Evolutionary conservation across 2,113 vertebrate genomes (phyloP), one percentile per base, ranked within the genome.

Genomic region (Lagopus muta): DNA sequence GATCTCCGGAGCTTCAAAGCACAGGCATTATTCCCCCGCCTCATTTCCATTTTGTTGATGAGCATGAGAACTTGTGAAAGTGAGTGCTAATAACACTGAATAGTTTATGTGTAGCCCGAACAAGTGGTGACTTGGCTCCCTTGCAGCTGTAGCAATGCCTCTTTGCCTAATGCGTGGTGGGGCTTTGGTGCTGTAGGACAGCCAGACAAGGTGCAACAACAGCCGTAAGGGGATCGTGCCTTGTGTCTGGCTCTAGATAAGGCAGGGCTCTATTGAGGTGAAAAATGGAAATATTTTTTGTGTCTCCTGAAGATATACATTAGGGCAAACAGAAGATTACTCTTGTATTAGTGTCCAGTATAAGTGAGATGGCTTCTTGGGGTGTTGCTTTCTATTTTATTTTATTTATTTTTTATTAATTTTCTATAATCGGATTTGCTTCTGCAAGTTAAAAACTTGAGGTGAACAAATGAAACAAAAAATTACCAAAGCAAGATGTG

Each of bases 31-130:
- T 80, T 87, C 62, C 73, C 27, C 24, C 38, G 45, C 62, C 54
- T 90, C n/a, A 87, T 95, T 96, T 96, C 80, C 92, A 96, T 96
- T 80, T 88, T 50, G 88, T 67, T 94, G 88, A 83, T 67, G 88
- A 92, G 82, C 57, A 86, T 90, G 86, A 92, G 92, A 94, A 89
- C 86, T 90, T 10, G 9, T 84, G 80, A 82, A 90, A 93, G 58
- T 61, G 70, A 78, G 76, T 71, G 65, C 66, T 92, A 93, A 86
- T 88, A 75, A 82, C 52, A 61, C 4, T 0, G 1, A 48, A 60
- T 57, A 81, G 80, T 88, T 14, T 74, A 70, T 55, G 38, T 65
- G 80, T 36, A 66, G 58, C 45, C 34, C 21, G 24, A 88, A 52
- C 90, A 93, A 93, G 80, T 78, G 73, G 69, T 54, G 45, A 81